Evolutionary conservation across 1,140 invertebrate species (phyloP), one percentile per base, ranked within the genome.

Genomic region (Cotesia chilonis): DNA sequence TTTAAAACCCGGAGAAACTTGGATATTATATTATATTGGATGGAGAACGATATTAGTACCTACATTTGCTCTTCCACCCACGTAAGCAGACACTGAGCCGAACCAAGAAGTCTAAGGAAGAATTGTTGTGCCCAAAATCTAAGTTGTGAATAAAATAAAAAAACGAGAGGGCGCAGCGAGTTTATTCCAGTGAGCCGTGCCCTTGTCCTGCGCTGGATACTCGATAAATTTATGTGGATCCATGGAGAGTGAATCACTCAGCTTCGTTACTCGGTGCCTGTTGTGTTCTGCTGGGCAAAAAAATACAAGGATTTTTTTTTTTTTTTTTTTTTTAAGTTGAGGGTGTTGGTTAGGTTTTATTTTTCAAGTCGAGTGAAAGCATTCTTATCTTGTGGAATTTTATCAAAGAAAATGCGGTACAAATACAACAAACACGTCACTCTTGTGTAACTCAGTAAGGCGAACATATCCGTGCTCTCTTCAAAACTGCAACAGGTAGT

Each of bases 1-100:
- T 68, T 66, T 54, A 9, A 38, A 67, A 72, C 52, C 55, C 5
- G 60, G 52, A 65, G 20, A 28, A 52, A 72, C 64, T 72, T 72
- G 67, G 55, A 73, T 73, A 68, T 73, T 73, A 59, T 65, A 72
- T 54, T 17, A 51, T 73, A 68, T 73, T 73, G 65, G 71, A 72
- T 61, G 38, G 47, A 47, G 17, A 2, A 51, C 57, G 47, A 64
- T 73, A 73, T 73, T 68, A 73, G 37, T 6, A 20, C 20, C 36
- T 36, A 38, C 41, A 63, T 68, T 36, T 47, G 5, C 65, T 51
- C 41, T 47, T 47, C 41, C 5, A 6, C 6, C 6, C 41, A 9
- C 41, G 41, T 7, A 1, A 0, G 5, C 10, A 47, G 6, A 10
- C 41, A 9, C 10, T 10, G 6, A 41, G 5, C 38, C 38, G 9